Evolutionary conservation across 2,888 invertebrate species (phyloP), one percentile per base, ranked within the genome.

Genomic region (Adelognathus sp.): DNA sequence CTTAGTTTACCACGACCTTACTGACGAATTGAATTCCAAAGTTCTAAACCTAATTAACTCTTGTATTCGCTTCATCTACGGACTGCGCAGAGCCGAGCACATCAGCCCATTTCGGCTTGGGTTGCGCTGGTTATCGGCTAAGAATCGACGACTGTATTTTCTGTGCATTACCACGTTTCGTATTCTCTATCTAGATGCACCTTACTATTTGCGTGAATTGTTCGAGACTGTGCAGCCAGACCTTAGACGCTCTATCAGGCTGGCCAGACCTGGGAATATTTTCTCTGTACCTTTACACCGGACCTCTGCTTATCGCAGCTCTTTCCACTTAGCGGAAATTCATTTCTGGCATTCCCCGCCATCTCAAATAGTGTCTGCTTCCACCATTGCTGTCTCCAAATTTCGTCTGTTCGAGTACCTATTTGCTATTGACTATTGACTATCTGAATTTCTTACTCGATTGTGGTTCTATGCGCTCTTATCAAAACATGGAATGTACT

Each of bases 11-110:
- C n/a, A n/a, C n/a, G n/a, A n/a, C n/a, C n/a, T n/a, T n/a, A n/a
- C n/a, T n/a, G 1, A 14, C 7, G 72, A 67, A 11, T 24, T 56
- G 1, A 33, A 76, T 11, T n/a, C 44, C 0, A 74, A 70, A 11
- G 31, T 79, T 1, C 64, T 74, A 6, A 14, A 46, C 3, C 56
- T 75, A 0, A 21, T 71, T 0, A 79, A 71, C 14, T 24, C n/a
- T 1, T 11, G 24, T 0, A 70, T 74, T 3, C 18, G 76, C 2
- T 79, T 76, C 6, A 71, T 75, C 4, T 75, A 60, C 7, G 50
- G 66, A n/a, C n/a, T n/a, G n/a, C n/a, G n/a, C n/a, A n/a, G n/a
- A n/a, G n/a, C n/a, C n/a, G n/a, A n/a, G n/a, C n/a, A n/a, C n/a
- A n/a, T n/a, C n/a, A n/a, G n/a, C n/a, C n/a, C n/a, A n/a, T n/a